Conservation (phyloP, 2,797 vertebrate genomes). For the Lindbergichthys nudifrons region DNA sequence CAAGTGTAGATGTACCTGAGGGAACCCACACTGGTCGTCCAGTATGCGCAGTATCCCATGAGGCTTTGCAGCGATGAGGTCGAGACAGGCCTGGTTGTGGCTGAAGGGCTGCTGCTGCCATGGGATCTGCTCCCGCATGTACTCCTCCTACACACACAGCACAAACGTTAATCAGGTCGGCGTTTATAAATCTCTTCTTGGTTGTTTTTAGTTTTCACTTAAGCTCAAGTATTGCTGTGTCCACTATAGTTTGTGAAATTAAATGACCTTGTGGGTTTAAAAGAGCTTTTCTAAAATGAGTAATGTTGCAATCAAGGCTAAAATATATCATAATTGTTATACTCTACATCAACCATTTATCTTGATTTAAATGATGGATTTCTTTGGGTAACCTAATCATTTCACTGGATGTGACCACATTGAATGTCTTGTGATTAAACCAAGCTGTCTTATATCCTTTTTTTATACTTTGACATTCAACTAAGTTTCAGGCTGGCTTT, state of each 20-base stretch:
- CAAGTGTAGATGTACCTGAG: constrained; percentile 85
- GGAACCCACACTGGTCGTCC: constrained; percentile 96
- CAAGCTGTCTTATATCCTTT: neutral
- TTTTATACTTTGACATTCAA: constrained; percentile 1
- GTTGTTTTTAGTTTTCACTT: neutral
- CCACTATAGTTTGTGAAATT: neutral
- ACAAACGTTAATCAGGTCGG: constrained; percentile 12
- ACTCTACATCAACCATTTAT: neutral
- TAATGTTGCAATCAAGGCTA: neutral
- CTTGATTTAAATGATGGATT: neutral
- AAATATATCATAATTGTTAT: neutral
- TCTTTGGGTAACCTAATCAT: neutral
- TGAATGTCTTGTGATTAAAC: neutral
- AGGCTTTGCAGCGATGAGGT: constrained; percentile 95
- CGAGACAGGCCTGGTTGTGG: constrained; percentile 93
- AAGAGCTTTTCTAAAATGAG: constrained; percentile 1
- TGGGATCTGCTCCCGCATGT: constrained; percentile 92
- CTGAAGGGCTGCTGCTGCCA: constrained; percentile 92
- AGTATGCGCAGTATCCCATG: constrained; percentile 95
- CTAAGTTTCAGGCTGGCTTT: neutral
- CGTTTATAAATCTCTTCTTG: constrained; percentile 6
- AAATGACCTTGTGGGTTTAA: neutral
- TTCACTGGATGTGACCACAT: neutral
- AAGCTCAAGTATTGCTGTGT: neutral
- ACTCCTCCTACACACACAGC: constrained; percentile 89